Evolutionary conservation across 2,113 vertebrate species (phyloP), one percentile per base, ranked within the genome.

Genomic region (Serilophus lunatus): DNA sequence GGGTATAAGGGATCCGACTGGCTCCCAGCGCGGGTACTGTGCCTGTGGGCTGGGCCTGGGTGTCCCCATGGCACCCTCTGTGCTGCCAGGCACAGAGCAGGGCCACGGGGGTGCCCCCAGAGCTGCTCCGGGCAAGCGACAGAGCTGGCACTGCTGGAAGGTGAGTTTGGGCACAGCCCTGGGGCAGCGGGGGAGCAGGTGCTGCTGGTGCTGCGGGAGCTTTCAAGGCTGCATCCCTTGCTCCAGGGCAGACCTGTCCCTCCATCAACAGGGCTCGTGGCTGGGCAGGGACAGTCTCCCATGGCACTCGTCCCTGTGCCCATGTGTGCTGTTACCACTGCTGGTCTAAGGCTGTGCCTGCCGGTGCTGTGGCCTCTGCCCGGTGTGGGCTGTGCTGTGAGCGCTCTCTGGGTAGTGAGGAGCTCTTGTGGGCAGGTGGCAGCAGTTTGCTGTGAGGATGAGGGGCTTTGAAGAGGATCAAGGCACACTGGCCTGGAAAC

Each of bases 301-400:
- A 0, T 1, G 6, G 40, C 3, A 1, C 45, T n/a, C 2, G 1
- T 19, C 7, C 20, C 33, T 22, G 42, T 36, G 22, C 49, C 23
- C 20, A 0, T 1, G 17, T 5, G 40, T 66, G 65, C 57, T 1
- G 1, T 23, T 9, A 2, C 44, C 45, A 3, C 45, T 47, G 53
- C 61, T 7, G n/a, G 24, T 38, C 45, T 4, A 0, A 15, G 35
- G 59, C 28, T 1, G 10, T 47, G 26, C 66, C 31, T 2, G 17
- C 42, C 0, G 0, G 15, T 4, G 26, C 47, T 3, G 0, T 5
- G 51, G 59, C 12, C 66, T 24, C 33, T 51, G 28, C 77, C 25
- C 0, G 1, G 35, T 4, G 17, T 9, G 35, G 61, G 50, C 63
- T n/a, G 60, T 44, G 80, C 66, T 13, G 0, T 5, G 47, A 47